Conservation (phyloP, 2,888 invertebrate genomes). For the Sarcophaga carnaria region DNA sequence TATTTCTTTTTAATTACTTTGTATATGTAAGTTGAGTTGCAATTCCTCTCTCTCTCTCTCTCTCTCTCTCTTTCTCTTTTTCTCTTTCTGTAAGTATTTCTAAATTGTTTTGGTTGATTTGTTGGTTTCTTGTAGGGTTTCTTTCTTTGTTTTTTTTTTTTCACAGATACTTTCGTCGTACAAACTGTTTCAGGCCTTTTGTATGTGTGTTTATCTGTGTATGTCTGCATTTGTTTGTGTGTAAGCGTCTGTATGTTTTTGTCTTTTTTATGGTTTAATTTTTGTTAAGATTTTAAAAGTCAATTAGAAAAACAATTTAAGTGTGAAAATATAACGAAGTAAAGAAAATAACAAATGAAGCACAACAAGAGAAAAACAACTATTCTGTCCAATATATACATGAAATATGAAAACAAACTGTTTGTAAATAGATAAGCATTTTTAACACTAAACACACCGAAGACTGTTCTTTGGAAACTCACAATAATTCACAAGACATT, state of each 20-base stretch:
- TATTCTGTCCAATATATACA: not conserved
- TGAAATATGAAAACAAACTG: not conserved
- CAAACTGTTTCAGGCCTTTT: constrained; percentile 18
- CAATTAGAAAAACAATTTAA: constrained; percentile 67
- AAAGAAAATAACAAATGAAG: not conserved
- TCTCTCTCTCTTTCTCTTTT: not conserved
- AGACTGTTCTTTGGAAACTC: too few species aligned
- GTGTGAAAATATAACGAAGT: constrained; percentile 45
- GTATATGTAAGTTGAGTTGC: not conserved
- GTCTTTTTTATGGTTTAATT: constrained; percentile 43
- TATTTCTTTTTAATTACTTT: not conserved
- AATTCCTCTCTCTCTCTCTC: not conserved
- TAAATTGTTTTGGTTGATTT: constrained; percentile 64
- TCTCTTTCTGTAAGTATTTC: not conserved
- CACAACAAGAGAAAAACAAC: not conserved
- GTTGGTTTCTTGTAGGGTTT: constrained; percentile 68
- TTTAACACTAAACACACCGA: not conserved
- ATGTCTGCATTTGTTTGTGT: constrained; percentile 52
- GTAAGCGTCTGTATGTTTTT: constrained; percentile 47
- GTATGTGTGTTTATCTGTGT: constrained; percentile 10
- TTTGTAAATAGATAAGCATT: not conserved
- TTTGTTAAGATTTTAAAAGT: constrained; percentile 67
- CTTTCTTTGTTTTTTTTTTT: constrained; percentile 44
- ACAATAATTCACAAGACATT: too few species aligned
- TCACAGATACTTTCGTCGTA: not conserved